Evolutionary conservation across 1,140 invertebrate species (phyloP).

Genomic region (Pachyrhynchus sulphureomaculatus): DNA sequence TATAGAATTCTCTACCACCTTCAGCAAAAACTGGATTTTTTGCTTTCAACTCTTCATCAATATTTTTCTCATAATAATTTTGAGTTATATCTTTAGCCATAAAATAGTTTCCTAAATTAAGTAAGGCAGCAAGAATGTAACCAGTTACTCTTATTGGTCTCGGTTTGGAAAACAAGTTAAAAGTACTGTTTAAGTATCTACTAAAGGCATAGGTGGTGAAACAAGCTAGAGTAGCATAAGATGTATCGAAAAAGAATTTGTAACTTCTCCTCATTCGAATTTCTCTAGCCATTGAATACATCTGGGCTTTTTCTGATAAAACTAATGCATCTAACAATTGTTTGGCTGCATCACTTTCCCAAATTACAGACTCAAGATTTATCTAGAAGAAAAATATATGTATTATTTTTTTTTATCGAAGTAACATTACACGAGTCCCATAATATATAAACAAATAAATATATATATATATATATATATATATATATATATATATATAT

Average conservation of each 20-base stretch:
- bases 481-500: too few species aligned
- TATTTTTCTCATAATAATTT: slow-evolving; percentile 59
- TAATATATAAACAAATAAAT: too few species aligned
- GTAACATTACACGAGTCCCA: too few species aligned
- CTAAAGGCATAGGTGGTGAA: slow-evolving; percentile 54
- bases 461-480: too few species aligned
- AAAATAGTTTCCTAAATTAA: slow-evolving; percentile 62
- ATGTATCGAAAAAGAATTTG: slow-evolving; percentile 57
- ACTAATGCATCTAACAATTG: slow-evolving; percentile 65
- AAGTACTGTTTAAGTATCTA: slow-evolving; percentile 54
- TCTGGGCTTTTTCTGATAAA: slow-evolving; percentile 70
- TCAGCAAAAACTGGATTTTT: slow-evolving; percentile 63
- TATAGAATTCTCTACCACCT: slow-evolving; percentile 75
- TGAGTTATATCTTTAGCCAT: slow-evolving; percentile 64
- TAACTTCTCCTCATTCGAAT: slow-evolving; percentile 61
- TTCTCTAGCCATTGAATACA: slow-evolving; percentile 76
- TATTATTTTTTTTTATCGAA: slow-evolving; percentile 3
- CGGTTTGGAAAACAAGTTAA: slow-evolving; percentile 60
- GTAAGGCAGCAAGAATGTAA: slow-evolving; percentile 60
- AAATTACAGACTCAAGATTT: slow-evolving; percentile 59
- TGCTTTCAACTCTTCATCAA: slow-evolving; percentile 62
- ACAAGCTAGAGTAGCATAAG: slow-evolving; percentile 55
- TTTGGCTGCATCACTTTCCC: slow-evolving; percentile 61
- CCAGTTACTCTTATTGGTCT: slow-evolving; percentile 54
- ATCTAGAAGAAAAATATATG: slow-evolving; percentile 51